phyloP scores from a whole-genome alignment of 2,113 vertebrate species.

The Anser brachyrhynchus region DNA sequence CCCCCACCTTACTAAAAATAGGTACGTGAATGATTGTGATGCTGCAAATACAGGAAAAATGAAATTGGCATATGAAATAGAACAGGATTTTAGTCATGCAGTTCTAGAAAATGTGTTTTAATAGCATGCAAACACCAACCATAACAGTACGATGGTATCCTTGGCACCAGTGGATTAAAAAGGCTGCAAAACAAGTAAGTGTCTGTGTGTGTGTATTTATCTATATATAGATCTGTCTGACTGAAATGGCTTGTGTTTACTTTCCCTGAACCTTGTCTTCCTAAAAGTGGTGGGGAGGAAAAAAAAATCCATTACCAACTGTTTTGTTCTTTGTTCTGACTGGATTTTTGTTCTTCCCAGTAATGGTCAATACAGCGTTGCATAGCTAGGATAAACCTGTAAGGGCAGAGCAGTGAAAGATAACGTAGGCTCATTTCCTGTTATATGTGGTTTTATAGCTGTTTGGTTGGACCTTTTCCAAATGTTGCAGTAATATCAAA shows the following conservation, averaged over 20 bases:
- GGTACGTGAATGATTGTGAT: neutral
- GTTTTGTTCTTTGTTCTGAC: conserved; percentile 26
- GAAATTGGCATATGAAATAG: neutral
- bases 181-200: neutral
- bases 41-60: neutral
- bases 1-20: neutral
- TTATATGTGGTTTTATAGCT: conserved; percentile 47
- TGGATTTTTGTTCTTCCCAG: conserved; percentile 15
- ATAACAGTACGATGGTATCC: neutral
- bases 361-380: conserved; percentile 2
- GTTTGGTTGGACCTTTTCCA: conserved; percentile 18
- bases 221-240: neutral
- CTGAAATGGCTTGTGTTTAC: conserved; percentile 37
- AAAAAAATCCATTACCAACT: neutral
- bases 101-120: neutral
- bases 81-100: neutral
- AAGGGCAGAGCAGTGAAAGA: conserved; percentile 24
- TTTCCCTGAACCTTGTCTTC: conserved; percentile 24
- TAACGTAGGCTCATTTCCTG: conserved; percentile 51
- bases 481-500: conserved; percentile 6
- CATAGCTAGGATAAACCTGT: conserved; percentile 26
- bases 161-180: conserved; percentile 4
- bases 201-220: neutral
- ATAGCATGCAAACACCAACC: neutral
- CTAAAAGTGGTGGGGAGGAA: neutral